Evolutionary conservation across 2,797 vertebrate genomes (phyloP).

Genomic region (Mormyrops boulengeri): DNA sequence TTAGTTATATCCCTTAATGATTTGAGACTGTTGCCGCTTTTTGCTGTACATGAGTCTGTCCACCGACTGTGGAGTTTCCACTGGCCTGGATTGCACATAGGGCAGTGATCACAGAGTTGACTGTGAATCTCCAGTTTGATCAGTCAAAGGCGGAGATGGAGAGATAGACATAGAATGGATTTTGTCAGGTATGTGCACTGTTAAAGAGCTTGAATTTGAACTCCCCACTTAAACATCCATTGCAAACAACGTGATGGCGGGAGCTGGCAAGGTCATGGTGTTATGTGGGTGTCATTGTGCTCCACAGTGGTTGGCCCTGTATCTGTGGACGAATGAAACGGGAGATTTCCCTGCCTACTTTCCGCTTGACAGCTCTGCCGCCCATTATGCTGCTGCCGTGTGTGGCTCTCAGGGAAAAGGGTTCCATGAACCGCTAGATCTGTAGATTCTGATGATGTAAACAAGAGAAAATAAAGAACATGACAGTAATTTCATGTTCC

Average conservation of each 20-base stretch:
- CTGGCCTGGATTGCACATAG: not conserved
- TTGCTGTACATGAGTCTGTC: not conserved
- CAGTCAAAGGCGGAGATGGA: not conserved
- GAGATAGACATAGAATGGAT: not conserved
- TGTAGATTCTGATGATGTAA: not conserved
- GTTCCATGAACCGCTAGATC: not conserved
- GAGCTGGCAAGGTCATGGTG: not conserved
- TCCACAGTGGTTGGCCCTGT: not conserved
- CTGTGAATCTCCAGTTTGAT: not conserved
- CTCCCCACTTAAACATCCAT: not conserved
- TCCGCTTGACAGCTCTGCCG: not conserved
- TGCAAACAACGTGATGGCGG: not conserved
- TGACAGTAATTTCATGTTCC: conserved; percentile 46
- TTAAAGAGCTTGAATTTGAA: not conserved
- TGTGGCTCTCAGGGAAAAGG: not conserved
- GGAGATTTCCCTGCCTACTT: not conserved
- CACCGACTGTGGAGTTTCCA: not conserved
- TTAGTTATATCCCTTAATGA: not conserved
- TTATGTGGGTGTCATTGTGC: not conserved
- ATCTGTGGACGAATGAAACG: not conserved
- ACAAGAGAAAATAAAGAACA: conserved; percentile 4
- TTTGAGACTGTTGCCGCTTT: not conserved
- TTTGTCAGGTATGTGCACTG: not conserved
- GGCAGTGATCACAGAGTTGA: not conserved
- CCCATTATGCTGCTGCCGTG: not conserved